phyloP scores from a whole-genome alignment of 2,888 invertebrate species.

The Sinotaia quadrata region DNA sequence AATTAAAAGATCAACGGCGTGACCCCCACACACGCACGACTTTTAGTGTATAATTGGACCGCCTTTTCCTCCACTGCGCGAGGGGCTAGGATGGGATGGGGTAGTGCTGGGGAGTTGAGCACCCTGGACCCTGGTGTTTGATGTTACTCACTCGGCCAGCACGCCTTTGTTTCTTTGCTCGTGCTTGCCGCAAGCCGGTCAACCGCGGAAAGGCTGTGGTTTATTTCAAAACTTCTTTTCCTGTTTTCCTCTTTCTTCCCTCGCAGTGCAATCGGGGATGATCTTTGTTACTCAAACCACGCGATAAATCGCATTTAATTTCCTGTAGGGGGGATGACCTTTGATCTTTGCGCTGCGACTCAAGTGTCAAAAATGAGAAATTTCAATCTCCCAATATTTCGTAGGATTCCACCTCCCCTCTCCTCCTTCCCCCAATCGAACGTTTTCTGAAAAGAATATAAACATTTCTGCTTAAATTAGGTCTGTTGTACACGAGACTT shows the following conservation, averaged over 20 bases:
- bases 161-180: not conserved
- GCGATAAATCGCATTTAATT: constrained; percentile 30
- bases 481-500: no score
- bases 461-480: no score
- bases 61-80: no score
- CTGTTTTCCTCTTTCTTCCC: constrained; percentile 17
- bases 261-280: constrained; percentile 11
- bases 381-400: constrained; percentile 1
- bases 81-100: no score
- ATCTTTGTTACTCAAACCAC: constrained; percentile 22
- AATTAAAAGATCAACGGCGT: no score
- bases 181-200: not conserved
- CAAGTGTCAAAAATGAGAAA: not conserved
- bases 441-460: not conserved
- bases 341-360: constrained; percentile 7
- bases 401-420: not conserved
- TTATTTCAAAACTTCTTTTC: constrained; percentile 20
- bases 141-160: no score
- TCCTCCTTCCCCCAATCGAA: not conserved
- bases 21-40: no score
- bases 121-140: no score
- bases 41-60: no score
- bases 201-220: constrained; percentile 12
- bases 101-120: no score
- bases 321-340: constrained; percentile 13